Base-by-base conservation (phyloP, 2,888 invertebrate genomes). In the Drosophila nigritarsus region DNA sequence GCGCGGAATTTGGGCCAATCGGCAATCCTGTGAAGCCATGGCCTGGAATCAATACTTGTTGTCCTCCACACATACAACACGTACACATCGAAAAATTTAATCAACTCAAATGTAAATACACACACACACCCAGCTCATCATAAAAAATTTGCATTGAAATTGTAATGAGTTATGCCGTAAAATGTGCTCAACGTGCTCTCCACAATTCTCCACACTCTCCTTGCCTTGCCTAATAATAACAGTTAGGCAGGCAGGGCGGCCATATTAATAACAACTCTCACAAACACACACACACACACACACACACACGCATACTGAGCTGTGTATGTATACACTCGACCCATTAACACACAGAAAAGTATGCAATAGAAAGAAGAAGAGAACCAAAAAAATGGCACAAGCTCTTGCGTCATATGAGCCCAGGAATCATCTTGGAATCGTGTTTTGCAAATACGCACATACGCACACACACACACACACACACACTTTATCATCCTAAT, bases 81-180 rank as follows among this genome's bases (percentile, higher is more conserved):
- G 32, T 24, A 54, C 51, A 80, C 69, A 75, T 74, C 70, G 83
- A 85, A 29, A 84, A 85, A 82, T 87, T 65, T 89, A 84, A 85
- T 85, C 87, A 87, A 77, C 85, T 84, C 71, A 84, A 85, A 83
- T 89, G 84, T 78, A 78, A 78, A 81, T 78, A 84, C 73, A 62
- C 58, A 40, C 30, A 60, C 58, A 48, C 45, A 27, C 38, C 18
- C 60, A 54, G 24, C 54, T n/a, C 53, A 32, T 62, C 32, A 54
- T 70, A 70, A 78, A 65, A 82, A 83, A 87, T 89, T 85, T 89
- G 89, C 85, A 85, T 85, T 82, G 85, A 82, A 85, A 85, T 89
- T 82, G 84, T 87, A 70, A 87, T 85, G 89, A 87, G 84, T 77
- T 85, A 84, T 88, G 88, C 75, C 80, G 70, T 80, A 61, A 80